Base-by-base conservation (phyloP, 2,113 vertebrate species). In the Galemys pyrenaicus region DNA sequence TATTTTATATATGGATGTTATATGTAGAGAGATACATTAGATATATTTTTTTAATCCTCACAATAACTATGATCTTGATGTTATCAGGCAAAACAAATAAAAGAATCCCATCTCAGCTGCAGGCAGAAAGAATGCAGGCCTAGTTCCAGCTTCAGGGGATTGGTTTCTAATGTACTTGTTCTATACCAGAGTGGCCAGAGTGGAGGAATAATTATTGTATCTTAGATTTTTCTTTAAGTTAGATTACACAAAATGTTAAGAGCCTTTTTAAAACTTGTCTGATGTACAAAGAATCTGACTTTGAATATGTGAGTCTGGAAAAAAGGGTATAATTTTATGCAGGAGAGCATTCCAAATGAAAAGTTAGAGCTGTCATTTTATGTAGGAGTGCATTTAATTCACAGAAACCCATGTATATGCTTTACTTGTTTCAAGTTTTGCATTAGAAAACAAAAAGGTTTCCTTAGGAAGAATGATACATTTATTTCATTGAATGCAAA, bases 281-380 rank as follows among this genome's bases (percentile, higher is more conserved):
- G 35, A 91, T 58, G 26, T 46, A 41, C 83, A 49, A 90, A 68
- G 87, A 87, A 85, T 41, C 32, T 81, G 49, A 93, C 46, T 81
- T 75, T 78, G 81, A 87, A 77, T 5, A 19, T 44, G 32, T 81
- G 80, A 78, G 39, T 93, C 64, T 89, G 30, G 51, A 67, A 46
- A 67, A 80, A 83, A 87, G 49, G 58, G 71, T 84, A 32, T 46
- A 78, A 92, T 93, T 96, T 86, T 89, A 35, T 89, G 60, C 81
- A 68, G 67, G 60, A 13, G 19, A 35, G 58, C 83, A 82, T 74
- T 92, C 51, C 28, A 70, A 89, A 64, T n/a, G 35, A 73, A 89
- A 87, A 62, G 26, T 41, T 44, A 35, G 88, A 35, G 3, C 49
- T 85, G 22, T 75, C n/a, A 30, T 37, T 94, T 89, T 81, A 67